Evolutionary conservation across 2,797 vertebrate species (phyloP), one percentile per base, ranked within the genome.

Genomic region (Paedocypris micromegethes): DNA sequence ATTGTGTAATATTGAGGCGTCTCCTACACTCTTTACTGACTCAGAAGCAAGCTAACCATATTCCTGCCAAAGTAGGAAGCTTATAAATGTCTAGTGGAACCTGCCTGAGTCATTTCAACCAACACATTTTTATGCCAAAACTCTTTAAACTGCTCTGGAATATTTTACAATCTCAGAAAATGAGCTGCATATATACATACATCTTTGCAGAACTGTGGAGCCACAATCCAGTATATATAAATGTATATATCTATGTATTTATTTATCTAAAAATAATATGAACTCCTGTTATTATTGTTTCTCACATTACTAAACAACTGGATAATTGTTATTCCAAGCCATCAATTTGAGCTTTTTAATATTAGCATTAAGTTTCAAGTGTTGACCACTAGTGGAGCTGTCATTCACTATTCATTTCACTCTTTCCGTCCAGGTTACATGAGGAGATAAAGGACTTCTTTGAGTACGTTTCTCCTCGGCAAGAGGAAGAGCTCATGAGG

Each of bases 391-490:
- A 23, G 23, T 23, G 43, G 45, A 23, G 43, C 56, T 58, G 43
- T 44, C 42, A 23, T 23, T n/a, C 41, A 43, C 7, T 2, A 3
- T 47, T 44, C 4, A 43, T 69, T 59, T 62, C 4, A 49, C 5
- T 39, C 8, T 62, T 5, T 43, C 5, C 68, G 0, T 74, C 3
- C 77, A 98, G 96, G 76, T 89, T 99, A 66, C 95, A 99, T 61
- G 95, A 98, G 86, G 96, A 99, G 84, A 98, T 99, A 78, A 92
- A 85, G 73, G 96, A 98, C 82, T 99, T 98, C 79, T 98, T 94
- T 65, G 90, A 92, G 38, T 98, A 98, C 77, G 96, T 98, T 88
- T 98, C 95, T 75, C 95, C 95, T 1, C 88, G 93, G 73, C 92
- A 90, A 0, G 96, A 98, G 83, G 97, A 99, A 72, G 90, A 94